These are phyloP conservation scores for Podiceps cristatus DNA, from an alignment of 2,113 vertebrate genomes.

Conservation along the genomic window DNA sequence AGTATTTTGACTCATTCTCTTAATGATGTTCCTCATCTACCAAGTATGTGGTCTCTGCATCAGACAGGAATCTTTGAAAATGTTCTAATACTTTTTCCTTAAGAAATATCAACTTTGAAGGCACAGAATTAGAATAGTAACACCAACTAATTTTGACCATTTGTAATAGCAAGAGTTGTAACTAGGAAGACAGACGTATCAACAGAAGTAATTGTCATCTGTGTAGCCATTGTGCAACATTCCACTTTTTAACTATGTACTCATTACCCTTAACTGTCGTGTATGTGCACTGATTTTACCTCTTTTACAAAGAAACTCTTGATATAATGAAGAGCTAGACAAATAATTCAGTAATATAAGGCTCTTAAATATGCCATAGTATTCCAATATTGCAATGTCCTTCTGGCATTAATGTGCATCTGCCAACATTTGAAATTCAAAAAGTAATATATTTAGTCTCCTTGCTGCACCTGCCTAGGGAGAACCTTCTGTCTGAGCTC, in stretches of 20 bases:
- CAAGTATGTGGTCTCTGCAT: rapidly evolving
- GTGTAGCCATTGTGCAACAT: neutral
- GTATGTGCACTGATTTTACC: neutral
- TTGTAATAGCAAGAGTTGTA: neutral
- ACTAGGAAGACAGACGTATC: neutral
- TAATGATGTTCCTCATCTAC: neutral
- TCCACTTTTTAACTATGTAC: neutral
- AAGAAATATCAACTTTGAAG: neutral
- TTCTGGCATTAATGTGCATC: neutral
- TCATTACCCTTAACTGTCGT: neutral
- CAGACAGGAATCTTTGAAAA: neutral
- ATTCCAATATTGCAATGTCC: neutral
- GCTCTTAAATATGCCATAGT: neutral
- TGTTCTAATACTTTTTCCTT: neutral
- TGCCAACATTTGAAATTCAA: neutral
- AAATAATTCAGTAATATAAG: neutral
- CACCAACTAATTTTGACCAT: neutral
- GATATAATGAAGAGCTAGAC: neutral
- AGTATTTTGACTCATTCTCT: neutral
- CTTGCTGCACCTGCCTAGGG: neutral
- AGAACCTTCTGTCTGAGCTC: neutral
- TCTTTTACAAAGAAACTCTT: neutral
- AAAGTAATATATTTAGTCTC: neutral
- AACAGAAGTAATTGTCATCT: neutral
- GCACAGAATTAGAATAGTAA: neutral